Base-by-base conservation (phyloP, 2,797 vertebrate genomes). In the Lacerta agilis region DNA sequence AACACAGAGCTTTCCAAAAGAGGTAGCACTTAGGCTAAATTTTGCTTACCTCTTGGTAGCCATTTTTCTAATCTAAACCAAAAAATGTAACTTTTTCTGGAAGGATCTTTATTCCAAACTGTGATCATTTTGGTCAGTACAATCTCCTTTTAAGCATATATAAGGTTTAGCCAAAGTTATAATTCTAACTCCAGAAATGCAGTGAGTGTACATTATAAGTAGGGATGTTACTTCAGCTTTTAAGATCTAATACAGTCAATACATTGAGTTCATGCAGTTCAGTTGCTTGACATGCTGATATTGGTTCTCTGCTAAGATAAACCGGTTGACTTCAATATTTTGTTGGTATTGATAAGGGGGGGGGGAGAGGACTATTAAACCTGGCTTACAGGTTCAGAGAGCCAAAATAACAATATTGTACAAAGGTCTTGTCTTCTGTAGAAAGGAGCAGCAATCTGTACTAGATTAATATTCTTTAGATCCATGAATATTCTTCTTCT, bases 251-350 rank as follows among this genome's bases (percentile, higher is more conserved):
- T 17, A 73, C 33, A 17, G 33, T 33, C 33, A 71, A 71, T 71
- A 71, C 69, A 17, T 33, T 38, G 33, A 8, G 33, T 73, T 18
- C 71, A 36, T 36, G n/a, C 71, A 73, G 7, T 20, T 73, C 13
- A 36, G 13, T 15, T 20, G 6, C 33, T 75, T 75, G 72, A 75
- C 23, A 3, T 75, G 58, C 66, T 85, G 18, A 25, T 87, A 23
- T 88, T 86, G 49, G 4, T 80, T 88, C 78, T 88, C n/a, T 1
- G 4, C 2, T 43, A 17, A 15, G 83, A n/a, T 85, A 33, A 87
- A 76, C 79, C 58, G 15, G 69, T 85, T 82, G 27, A 3, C 43
- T 83, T 85, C 43, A 64, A 55, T 6, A 1, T 23, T 64, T 64
- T 64, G 61, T 64, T 18, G 61, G 61, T 64, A 18, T 64, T 64